These are phyloP conservation scores for Ceryle rudis DNA, from an alignment of 2,797 vertebrate species.

Conservation along the genomic window DNA sequence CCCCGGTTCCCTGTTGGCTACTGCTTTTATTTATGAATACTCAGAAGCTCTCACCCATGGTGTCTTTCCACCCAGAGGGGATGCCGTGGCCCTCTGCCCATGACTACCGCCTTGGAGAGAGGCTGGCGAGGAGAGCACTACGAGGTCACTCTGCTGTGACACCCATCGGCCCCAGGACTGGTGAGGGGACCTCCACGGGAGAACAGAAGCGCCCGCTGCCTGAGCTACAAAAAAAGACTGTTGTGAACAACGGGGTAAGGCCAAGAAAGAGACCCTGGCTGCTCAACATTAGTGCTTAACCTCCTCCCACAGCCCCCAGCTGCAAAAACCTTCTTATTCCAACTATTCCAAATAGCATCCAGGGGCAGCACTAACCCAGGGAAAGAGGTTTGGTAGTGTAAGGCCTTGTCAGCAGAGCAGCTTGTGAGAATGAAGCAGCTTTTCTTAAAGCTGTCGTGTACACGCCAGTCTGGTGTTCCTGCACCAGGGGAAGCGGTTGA, in stretches of 20 bases:
- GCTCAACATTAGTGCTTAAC: not conserved
- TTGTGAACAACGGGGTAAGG: not conserved
- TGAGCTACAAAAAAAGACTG: not conserved
- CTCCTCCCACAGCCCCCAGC: rapidly evolving
- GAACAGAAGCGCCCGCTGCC: not conserved
- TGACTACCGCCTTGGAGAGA: not conserved
- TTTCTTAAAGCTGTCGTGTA: not conserved
- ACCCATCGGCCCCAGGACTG: not conserved
- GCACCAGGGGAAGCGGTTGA: not conserved
- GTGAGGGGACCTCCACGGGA: rapidly evolving
- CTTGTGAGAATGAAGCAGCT: not conserved
- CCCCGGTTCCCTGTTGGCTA: not conserved
- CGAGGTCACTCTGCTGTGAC: not conserved
- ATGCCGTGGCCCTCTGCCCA: not conserved
- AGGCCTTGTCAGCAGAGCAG: not conserved
- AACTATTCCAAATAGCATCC: not conserved
- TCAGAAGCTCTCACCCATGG: not conserved
- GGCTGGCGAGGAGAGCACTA: not conserved
- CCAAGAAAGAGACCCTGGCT: not conserved
- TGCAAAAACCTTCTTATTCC: not conserved
- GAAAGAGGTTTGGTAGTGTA: not conserved
- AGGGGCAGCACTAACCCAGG: constrained; percentile 7
- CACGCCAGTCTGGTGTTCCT: rapidly evolving
- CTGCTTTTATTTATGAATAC: not conserved
- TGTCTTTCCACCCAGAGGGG: not conserved